Percentiles rank a stretch among this genome's conserved stretches.
phyloP scores from a whole-genome alignment of 1,140 invertebrate species.

The Parasteatoda tepidariorum region DNA sequence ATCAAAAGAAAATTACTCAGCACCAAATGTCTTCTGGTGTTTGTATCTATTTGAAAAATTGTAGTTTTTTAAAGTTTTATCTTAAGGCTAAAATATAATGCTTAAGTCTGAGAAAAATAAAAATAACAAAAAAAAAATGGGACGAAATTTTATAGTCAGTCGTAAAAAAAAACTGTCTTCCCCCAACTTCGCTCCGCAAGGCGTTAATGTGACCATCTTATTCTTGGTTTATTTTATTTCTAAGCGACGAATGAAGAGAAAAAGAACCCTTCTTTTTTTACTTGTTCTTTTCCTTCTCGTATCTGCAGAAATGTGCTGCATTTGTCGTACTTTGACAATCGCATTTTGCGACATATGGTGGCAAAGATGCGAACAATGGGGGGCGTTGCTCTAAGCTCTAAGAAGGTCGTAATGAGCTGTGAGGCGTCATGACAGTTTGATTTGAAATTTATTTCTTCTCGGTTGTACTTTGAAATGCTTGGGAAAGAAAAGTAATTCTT shows the following conservation, averaged over 20 bases:
- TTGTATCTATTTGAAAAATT: too few relatives aligned
- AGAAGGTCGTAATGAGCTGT: not conserved
- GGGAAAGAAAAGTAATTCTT: too few relatives aligned
- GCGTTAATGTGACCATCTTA: conserved; percentile 38
- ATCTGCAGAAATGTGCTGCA: conserved; percentile 29
- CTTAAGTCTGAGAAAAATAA: not conserved
- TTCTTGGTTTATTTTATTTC: conserved; percentile 39
- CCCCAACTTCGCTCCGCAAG: not conserved
- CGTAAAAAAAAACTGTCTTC: conserved; percentile 21
- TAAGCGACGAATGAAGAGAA: not conserved
- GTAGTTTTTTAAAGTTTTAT: too few relatives aligned
- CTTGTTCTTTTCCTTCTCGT: too few relatives aligned
- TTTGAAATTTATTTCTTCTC: too few relatives aligned
- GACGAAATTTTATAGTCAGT: conserved; percentile 33
- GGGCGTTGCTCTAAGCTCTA: not conserved
- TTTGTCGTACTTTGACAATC: conserved; percentile 37
- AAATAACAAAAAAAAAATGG: not conserved
- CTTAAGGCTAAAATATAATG: not conserved
- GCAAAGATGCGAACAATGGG: not conserved
- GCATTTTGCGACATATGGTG: conserved; percentile 26
- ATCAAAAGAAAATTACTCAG: too few relatives aligned
- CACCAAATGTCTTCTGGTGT: too few relatives aligned
- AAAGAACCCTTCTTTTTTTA: not conserved
- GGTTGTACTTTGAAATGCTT: too few relatives aligned
- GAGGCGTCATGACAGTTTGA: not conserved